These are phyloP conservation scores for Drosophila elegans DNA, from an alignment of 1,140 invertebrate genomes.

Conservation along the genomic window DNA sequence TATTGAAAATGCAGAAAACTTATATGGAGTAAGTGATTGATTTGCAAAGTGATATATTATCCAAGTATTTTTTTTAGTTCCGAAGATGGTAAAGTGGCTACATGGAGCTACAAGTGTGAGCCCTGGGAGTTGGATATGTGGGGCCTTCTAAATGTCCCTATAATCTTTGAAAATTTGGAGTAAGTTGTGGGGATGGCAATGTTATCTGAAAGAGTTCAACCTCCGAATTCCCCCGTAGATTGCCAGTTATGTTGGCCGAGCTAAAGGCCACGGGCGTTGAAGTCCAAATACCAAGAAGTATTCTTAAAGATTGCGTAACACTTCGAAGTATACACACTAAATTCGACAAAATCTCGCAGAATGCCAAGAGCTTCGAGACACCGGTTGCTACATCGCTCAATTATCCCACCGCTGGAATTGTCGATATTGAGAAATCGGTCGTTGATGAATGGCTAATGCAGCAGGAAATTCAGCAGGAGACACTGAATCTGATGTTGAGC, in stretches of 20 bases:
- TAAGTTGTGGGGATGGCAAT: conserved; percentile 28
- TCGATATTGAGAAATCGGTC: conserved; percentile 55
- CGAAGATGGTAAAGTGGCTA: conserved; percentile 34
- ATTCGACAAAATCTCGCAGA: conserved; percentile 62
- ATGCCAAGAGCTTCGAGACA: conserved; percentile 66
- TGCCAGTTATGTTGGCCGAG: conserved; percentile 56
- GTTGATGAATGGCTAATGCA: conserved; percentile 63
- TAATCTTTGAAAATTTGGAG: conserved; percentile 62
- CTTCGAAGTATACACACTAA: conserved; percentile 63
- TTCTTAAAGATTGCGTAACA: conserved; percentile 63
- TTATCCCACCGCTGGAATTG: conserved; percentile 58
- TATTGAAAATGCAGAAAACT: conserved; percentile 59
- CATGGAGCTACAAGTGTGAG: conserved; percentile 47
- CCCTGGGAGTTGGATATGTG: conserved; percentile 67
- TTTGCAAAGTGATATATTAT: not conserved
- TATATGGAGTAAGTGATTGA: conserved; percentile 65
- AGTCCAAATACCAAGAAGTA: conserved; percentile 57
- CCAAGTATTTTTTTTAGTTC: conserved; percentile 18
- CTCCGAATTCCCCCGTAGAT: conserved; percentile 15
- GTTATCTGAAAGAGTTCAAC: too few relatives aligned
- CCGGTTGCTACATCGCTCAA: not conserved
- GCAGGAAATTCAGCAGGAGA: conserved; percentile 46
- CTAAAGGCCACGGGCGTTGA: conserved; percentile 8
- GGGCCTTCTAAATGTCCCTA: conserved; percentile 64
- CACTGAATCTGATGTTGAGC: conserved; percentile 27